Conservation (phyloP, 1,140 invertebrate genomes). For the Fopius arisanus region DNA sequence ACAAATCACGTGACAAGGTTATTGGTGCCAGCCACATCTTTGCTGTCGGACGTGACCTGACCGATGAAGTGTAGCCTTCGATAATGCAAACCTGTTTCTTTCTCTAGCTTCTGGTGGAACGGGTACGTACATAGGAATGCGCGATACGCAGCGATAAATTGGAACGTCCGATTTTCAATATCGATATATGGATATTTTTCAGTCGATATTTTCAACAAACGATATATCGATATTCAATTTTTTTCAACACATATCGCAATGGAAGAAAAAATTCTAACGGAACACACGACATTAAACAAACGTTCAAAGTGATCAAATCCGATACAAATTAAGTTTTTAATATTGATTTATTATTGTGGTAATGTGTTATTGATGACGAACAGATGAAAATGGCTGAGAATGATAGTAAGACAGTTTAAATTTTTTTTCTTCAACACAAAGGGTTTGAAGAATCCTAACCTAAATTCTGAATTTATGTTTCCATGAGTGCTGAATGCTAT, state of each 20-base stretch:
- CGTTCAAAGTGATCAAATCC: not conserved
- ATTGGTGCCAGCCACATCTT: constrained; percentile 36
- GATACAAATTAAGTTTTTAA: not conserved
- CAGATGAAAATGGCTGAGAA: not conserved
- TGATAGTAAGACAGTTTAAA: not conserved
- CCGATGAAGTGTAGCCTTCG: constrained; percentile 44
- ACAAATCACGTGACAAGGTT: constrained; percentile 38
- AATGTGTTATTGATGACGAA: not conserved
- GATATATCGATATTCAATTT: too few species aligned
- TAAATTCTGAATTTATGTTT: not conserved
- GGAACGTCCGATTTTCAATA: not conserved
- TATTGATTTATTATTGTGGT: too few species aligned
- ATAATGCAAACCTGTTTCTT: constrained; percentile 45
- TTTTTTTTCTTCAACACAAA: not conserved
- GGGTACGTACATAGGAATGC: too few species aligned
- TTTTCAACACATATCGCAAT: too few species aligned
- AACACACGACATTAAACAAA: not conserved
- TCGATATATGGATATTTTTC: constrained; percentile 12
- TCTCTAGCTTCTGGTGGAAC: too few species aligned
- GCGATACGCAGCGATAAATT: too few species aligned
- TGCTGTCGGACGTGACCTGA: constrained; percentile 53
- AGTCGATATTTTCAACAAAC: too few species aligned
- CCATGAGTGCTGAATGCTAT: not conserved
- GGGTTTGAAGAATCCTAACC: not conserved
- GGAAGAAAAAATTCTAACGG: too few species aligned